These are phyloP conservation scores for Chaitophorus viminalis DNA, from an alignment of 2,888 invertebrate species.

Conservation along the genomic window DNA sequence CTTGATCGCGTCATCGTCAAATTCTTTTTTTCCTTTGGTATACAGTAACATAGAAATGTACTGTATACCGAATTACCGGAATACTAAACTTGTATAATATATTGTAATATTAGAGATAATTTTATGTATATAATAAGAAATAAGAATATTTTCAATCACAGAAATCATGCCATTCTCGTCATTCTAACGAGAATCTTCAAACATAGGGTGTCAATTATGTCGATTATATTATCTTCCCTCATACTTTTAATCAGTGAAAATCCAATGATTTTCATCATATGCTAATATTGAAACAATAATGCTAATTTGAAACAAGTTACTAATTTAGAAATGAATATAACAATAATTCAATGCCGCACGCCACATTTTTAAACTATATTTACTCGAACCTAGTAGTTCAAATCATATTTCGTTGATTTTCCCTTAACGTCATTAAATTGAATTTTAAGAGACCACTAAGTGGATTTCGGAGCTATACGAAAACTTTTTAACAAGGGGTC, in stretches of 20 bases:
- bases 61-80: not conserved
- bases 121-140: no score
- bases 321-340: not conserved
- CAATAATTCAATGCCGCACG: not conserved
- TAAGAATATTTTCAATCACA: not conserved
- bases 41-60: not conserved
- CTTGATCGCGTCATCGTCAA: not conserved
- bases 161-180: not conserved
- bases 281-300: no score
- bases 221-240: no score
- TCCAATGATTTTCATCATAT: not conserved
- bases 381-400: not conserved
- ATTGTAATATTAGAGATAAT: no score
- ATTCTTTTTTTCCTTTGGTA: not conserved
- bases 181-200: not conserved
- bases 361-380: not conserved
- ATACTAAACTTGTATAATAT: no score
- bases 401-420: not conserved
- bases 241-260: not conserved
- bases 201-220: not conserved
- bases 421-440: constrained; percentile 5
- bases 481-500: constrained; percentile 48
- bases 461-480: constrained; percentile 32
- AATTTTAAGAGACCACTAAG: constrained; percentile 39
- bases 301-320: not conserved